Conservation (phyloP, 92 coral and sea anemone species). For the Porites lobata region DNA sequence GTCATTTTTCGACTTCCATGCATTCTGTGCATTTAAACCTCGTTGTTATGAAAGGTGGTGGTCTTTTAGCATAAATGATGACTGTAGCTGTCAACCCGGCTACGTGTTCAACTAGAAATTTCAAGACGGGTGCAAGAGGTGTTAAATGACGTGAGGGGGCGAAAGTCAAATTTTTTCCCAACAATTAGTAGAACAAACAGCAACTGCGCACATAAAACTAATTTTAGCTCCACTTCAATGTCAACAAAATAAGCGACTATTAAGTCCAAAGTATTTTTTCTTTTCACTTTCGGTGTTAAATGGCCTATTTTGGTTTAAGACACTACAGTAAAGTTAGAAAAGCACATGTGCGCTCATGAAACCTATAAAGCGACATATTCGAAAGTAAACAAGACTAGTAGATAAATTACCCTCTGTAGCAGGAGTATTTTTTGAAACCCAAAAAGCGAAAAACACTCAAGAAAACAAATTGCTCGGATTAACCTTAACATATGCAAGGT, state of each 20-base stretch:
- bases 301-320: no score
- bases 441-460: neutral
- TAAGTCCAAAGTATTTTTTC: neutral
- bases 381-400: no score
- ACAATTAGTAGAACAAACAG: neutral
- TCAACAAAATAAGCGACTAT: slow-evolving; percentile 17
- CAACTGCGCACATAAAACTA: neutral
- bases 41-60: neutral
- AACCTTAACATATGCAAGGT: neutral
- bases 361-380: no score
- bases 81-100: neutral
- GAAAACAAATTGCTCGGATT: neutral
- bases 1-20: no score
- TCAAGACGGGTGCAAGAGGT: neutral
- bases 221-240: slow-evolving; percentile 12
- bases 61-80: neutral
- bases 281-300: neutral
- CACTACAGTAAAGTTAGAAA: no score
- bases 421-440: neutral
- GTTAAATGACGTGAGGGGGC: slow-evolving; percentile 20
- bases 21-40: neutral
- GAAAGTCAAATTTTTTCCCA: neutral
- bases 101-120: slow-evolving; percentile 8
- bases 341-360: no score
- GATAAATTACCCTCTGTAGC: no score